Percentiles rank a stretch among this genome's conserved stretches.
phyloP scores from a whole-genome alignment of 2,888 invertebrate genomes.

The Plebejus argus region DNA sequence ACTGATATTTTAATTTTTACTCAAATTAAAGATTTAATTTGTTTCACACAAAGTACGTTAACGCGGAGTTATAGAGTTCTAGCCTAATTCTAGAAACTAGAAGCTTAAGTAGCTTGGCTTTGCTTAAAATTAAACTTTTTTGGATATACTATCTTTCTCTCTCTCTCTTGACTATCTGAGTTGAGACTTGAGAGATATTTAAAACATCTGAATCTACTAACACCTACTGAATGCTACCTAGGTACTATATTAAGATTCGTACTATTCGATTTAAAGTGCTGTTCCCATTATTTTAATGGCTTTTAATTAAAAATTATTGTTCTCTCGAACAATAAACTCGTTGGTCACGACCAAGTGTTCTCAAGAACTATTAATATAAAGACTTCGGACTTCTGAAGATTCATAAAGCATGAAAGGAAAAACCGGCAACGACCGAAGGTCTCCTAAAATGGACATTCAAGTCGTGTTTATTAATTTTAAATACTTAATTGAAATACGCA shows the following conservation, averaged over 20 bases:
- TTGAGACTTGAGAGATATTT: too few species aligned
- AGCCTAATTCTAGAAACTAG: too few species aligned
- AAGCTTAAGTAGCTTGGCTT: too few species aligned
- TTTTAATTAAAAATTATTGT: neutral
- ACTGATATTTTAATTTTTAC: too few species aligned
- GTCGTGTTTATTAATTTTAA: conserved; percentile 13
- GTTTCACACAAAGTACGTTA: too few species aligned
- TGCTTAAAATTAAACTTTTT: too few species aligned
- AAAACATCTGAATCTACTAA: too few species aligned
- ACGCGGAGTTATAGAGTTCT: too few species aligned
- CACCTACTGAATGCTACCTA: too few species aligned
- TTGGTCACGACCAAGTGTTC: neutral
- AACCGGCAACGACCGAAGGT: conserved; percentile 32
- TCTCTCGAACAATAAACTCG: neutral
- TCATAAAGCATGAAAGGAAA: conserved; percentile 36
- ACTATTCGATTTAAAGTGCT: neutral
- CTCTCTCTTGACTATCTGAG: too few species aligned
- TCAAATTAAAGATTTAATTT: too few species aligned
- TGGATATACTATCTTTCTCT: too few species aligned
- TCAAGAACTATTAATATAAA: conserved; percentile 10
- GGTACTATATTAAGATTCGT: neutral
- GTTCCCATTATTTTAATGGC: neutral
- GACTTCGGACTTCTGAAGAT: conserved; percentile 11
- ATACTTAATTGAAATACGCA: conserved; percentile 14
- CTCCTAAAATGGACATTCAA: conserved; percentile 2